Percentiles rank a stretch among this genome's conserved stretches.
Evolutionary conservation across 2,113 vertebrate species (phyloP).

Genomic region (Ochotona curzoniae): DNA sequence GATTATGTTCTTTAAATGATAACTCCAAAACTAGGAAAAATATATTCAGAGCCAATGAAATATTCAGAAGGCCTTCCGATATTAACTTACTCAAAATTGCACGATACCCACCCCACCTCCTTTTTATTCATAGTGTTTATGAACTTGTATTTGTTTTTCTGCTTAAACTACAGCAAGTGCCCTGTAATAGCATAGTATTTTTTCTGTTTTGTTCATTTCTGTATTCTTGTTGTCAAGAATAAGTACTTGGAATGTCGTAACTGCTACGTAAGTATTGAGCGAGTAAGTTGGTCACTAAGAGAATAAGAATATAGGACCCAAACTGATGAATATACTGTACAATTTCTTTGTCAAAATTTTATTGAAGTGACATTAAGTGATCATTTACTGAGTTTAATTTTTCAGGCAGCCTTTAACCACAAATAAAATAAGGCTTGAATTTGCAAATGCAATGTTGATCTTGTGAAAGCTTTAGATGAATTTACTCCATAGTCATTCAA

Average conservation of each 20-base stretch:
- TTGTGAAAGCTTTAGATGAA: neutral
- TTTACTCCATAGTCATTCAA: neutral
- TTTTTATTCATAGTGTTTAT: constrained; percentile 8
- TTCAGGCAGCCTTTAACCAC: constrained; percentile 39
- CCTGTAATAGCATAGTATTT: neutral
- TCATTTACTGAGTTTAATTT: constrained; percentile 41
- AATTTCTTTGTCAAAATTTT: neutral
- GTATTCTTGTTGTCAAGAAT: neutral
- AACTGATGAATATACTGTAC: constrained; percentile 13
- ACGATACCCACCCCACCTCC: neutral
- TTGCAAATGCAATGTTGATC: constrained; percentile 27
- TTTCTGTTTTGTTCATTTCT: constrained; percentile 36
- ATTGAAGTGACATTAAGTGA: neutral
- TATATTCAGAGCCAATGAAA: constrained; percentile 44
- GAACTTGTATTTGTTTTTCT: constrained; percentile 18
- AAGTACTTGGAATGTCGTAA: neutral
- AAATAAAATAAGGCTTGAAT: constrained; percentile 19
- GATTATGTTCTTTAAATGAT: constrained; percentile 65
- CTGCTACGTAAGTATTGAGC: constrained; percentile 33
- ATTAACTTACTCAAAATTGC: constrained; percentile 6
- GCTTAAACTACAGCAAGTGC: constrained; percentile 19
- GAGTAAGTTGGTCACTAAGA: constrained; percentile 15
- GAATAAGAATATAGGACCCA: neutral
- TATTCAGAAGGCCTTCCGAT: neutral
- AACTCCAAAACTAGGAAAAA: constrained; percentile 61